Conservation (phyloP, 1,140 invertebrate species). For the Philotrypesis tridentata region DNA sequence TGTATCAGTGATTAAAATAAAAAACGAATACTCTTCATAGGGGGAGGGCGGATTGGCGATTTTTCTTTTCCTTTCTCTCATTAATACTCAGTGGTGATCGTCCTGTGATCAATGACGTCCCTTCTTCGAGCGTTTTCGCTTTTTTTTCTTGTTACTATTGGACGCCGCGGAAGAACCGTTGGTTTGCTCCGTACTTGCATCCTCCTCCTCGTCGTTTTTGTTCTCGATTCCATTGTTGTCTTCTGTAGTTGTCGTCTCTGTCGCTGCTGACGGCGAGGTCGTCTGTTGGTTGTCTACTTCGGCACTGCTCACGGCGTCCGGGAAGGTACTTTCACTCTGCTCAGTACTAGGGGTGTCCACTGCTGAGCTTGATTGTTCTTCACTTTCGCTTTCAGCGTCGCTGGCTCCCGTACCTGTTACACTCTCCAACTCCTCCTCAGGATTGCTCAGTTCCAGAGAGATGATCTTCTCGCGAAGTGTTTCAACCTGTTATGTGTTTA, state of each 20-base stretch:
- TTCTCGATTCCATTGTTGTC: neutral
- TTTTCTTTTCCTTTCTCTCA: constrained; percentile 5
- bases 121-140: constrained; percentile 70
- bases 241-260: neutral
- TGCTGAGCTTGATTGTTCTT: constrained; percentile 59
- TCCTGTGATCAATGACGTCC: constrained; percentile 62
- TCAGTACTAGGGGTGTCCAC: constrained; percentile 57
- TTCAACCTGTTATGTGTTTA: constrained; percentile 81
- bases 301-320: neutral
- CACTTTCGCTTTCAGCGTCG: constrained; percentile 72
- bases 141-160: constrained; percentile 66
- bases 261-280: neutral
- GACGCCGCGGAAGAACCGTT: constrained; percentile 60
- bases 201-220: constrained; percentile 22
- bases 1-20: constrained; percentile 28
- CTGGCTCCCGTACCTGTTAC: constrained; percentile 69
- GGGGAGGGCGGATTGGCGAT: constrained; percentile 22
- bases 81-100: constrained; percentile 11
- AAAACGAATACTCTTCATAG: constrained; percentile 31
- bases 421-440: constrained; percentile 74
- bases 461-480: constrained; percentile 91
- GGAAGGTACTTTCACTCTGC: constrained; percentile 57
- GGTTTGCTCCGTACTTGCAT: constrained; percentile 54
- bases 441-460: constrained; percentile 85
- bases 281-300: neutral